Conservation (phyloP, 1,140 invertebrate species). For the Drosophila sp. region DNA sequence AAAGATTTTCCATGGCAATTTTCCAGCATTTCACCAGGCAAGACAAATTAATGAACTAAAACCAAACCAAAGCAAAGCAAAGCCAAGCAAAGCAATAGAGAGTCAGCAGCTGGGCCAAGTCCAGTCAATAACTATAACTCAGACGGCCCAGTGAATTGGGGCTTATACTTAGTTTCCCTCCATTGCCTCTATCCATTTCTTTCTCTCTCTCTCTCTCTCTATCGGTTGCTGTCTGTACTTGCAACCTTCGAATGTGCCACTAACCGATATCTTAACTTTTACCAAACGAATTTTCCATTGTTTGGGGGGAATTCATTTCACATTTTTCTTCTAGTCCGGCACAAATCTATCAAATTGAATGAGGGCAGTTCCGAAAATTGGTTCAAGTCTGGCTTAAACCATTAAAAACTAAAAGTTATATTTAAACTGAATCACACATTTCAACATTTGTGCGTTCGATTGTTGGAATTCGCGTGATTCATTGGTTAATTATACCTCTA, state of each 20-base stretch:
- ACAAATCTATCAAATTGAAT: conserved; percentile 61
- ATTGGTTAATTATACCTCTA: not conserved
- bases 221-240: not conserved
- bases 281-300: conserved; percentile 62
- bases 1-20: conserved; percentile 70
- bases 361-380: conserved; percentile 60
- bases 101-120: conserved; percentile 57
- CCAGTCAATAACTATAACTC: conserved; percentile 42
- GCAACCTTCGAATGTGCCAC: conserved; percentile 57
- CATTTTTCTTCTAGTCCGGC: conserved; percentile 57
- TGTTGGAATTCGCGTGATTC: not conserved
- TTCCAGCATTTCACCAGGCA: conserved; percentile 44
- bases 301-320: conserved; percentile 64
- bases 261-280: conserved; percentile 81
- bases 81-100: not conserved
- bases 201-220: not conserved
- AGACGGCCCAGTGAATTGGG: conserved; percentile 35
- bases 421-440: not conserved
- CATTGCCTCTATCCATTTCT: not conserved
- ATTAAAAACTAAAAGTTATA: not conserved
- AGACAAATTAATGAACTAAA: conserved; percentile 76
- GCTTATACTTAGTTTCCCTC: conserved; percentile 39
- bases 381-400: conserved; percentile 42
- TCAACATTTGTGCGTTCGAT: not conserved
- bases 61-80: not conserved